Percentiles rank a stretch among this genome's conserved stretches.
Evolutionary conservation across 1,140 invertebrate species (phyloP).

Genomic region (Ceratina australensis): DNA sequence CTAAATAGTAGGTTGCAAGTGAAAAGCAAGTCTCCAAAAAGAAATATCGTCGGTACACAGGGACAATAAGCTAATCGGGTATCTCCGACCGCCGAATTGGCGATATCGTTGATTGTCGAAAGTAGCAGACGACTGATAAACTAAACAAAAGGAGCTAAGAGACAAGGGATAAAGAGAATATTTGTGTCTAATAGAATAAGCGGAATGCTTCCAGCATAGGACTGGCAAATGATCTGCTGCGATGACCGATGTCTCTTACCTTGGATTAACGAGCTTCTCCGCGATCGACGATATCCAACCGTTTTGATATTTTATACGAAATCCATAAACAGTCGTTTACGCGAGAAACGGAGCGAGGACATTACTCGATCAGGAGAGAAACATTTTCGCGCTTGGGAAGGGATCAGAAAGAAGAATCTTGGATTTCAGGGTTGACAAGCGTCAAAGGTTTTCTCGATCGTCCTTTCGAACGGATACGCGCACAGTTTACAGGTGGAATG

Average conservation of each 20-base stretch:
- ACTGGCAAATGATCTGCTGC: slow-evolving; percentile 1
- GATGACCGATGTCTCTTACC: slow-evolving; percentile 50
- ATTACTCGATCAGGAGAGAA: slow-evolving; percentile 28
- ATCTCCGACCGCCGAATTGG: too few species aligned
- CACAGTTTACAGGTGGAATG: slow-evolving; percentile 42
- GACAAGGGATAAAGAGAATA: not conserved
- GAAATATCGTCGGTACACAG: too few species aligned
- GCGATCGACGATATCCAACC: slow-evolving; percentile 48
- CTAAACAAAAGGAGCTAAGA: not conserved
- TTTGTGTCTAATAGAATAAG: not conserved
- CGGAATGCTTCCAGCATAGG: not conserved
- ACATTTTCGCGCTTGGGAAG: slow-evolving; percentile 25
- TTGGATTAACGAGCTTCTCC: slow-evolving; percentile 52
- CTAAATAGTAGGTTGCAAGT: too few species aligned
- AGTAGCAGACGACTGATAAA: not conserved
- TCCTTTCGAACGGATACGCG: slow-evolving; percentile 9
- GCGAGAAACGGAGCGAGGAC: slow-evolving; percentile 5
- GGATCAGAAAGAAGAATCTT: not conserved
- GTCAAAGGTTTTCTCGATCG: slow-evolving; percentile 4
- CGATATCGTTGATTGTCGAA: not conserved
- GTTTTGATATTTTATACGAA: slow-evolving; percentile 51
- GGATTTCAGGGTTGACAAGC: not conserved
- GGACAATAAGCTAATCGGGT: too few species aligned
- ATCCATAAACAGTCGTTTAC: slow-evolving; percentile 51
- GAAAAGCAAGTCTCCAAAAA: too few species aligned